Evolutionary conservation across 53 echinoderm and acorn worm genomes (phyloP).

Genomic region (Temnopleurus reevesii): DNA sequence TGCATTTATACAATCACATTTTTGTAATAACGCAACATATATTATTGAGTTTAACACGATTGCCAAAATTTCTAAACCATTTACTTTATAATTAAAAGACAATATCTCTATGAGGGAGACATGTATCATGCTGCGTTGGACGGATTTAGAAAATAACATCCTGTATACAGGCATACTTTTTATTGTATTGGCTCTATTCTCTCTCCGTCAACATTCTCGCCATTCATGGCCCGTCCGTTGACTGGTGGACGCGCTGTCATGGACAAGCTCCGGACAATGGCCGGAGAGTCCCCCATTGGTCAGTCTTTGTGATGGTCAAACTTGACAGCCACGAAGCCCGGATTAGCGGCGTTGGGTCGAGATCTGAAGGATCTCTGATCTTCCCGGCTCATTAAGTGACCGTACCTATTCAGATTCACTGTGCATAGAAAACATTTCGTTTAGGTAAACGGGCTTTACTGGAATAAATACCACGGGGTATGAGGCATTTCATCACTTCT

Average conservation of each 20-base stretch:
- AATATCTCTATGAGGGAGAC: no score
- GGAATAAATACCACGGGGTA: not conserved
- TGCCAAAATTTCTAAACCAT: not conserved
- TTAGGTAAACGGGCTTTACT: not conserved
- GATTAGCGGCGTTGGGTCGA: slow-evolving; percentile 1
- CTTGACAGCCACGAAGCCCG: not conserved
- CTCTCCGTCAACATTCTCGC: not conserved
- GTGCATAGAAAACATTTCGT: not conserved
- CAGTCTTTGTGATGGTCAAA: slow-evolving; percentile 7
- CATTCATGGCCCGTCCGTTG: not conserved
- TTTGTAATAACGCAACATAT: not conserved
- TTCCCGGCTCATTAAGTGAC: slow-evolving; percentile 6
- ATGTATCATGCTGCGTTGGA: no score
- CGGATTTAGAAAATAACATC: no score
- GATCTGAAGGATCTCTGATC: slow-evolving; percentile 10
- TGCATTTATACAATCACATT: no score
- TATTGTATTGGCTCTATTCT: not conserved
- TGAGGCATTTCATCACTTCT: not conserved
- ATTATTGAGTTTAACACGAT: not conserved
- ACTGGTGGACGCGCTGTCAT: not conserved
- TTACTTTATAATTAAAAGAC: no score
- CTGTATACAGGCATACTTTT: no score
- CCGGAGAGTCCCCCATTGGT: not conserved
- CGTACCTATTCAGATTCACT: not conserved
- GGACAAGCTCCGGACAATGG: not conserved